Evolutionary conservation across 2,888 invertebrate species (phyloP).

Genomic region (Chrysomela aeneicollis): DNA sequence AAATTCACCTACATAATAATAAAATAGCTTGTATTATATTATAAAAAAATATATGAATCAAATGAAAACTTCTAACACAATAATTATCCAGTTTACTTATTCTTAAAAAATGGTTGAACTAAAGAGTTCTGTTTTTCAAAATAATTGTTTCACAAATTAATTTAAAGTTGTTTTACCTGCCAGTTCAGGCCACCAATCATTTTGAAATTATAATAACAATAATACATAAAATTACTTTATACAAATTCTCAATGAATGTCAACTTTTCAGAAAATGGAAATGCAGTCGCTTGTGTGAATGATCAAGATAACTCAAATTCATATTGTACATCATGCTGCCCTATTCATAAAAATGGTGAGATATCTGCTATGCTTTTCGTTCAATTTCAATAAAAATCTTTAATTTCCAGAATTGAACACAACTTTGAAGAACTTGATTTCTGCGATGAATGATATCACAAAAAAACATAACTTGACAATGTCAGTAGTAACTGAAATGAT

Average conservation of each 20-base stretch:
- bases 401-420: slow-evolving; percentile 11
- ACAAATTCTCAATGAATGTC: not conserved
- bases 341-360: slow-evolving; percentile 14
- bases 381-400: not conserved
- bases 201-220: too few relatives aligned
- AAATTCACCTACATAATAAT: not conserved
- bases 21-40: slow-evolving; percentile 4
- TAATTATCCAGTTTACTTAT: not conserved
- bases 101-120: too few relatives aligned
- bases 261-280: slow-evolving; percentile 12
- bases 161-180: too few relatives aligned
- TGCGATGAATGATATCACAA: slow-evolving; percentile 3
- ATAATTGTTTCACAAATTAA: too few relatives aligned
- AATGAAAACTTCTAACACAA: slow-evolving; percentile 1
- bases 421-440: slow-evolving; percentile 8
- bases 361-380: not conserved
- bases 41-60: not conserved
- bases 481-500: slow-evolving; percentile 10
- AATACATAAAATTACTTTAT: too few relatives aligned
- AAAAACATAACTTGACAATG: slow-evolving; percentile 10
- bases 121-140: too few relatives aligned
- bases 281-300: not conserved
- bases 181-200: too few relatives aligned
- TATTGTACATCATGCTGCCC: slow-evolving; percentile 13
- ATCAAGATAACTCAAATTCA: slow-evolving; percentile 5